Evolutionary conservation across 2,888 invertebrate genomes (phyloP).

Genomic region (Nowickia ferox): DNA sequence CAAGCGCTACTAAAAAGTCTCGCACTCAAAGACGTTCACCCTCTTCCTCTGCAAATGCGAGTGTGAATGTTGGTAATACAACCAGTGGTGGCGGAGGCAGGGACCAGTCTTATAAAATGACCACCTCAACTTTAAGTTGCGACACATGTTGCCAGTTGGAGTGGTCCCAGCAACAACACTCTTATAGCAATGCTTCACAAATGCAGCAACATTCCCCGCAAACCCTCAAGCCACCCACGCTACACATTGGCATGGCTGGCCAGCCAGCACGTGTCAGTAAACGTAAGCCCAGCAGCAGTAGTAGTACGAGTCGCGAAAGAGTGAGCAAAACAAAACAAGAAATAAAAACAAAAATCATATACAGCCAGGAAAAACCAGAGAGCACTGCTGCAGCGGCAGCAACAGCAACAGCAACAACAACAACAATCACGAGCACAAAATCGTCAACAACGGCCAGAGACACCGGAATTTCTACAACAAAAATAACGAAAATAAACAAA

Average conservation of each 20-base stretch:
- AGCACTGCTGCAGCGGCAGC: slow-evolving; percentile 62
- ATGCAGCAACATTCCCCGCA: slow-evolving; percentile 68
- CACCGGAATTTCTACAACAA: slow-evolving; percentile 68
- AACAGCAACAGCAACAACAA: slow-evolving; percentile 9
- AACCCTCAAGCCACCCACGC: slow-evolving; percentile 71
- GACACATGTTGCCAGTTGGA: slow-evolving; percentile 78
- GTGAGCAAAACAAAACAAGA: slow-evolving; percentile 80
- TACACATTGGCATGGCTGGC: slow-evolving; percentile 66
- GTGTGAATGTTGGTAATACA: neutral
- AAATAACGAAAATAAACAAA: slow-evolving; percentile 72
- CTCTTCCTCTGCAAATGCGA: slow-evolving; percentile 37
- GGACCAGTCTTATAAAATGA: slow-evolving; percentile 42
- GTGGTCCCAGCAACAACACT: slow-evolving; percentile 70
- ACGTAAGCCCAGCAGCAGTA: slow-evolving; percentile 77
- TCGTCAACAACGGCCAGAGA: slow-evolving; percentile 64
- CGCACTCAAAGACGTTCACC: slow-evolving; percentile 65
- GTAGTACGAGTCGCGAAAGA: slow-evolving; percentile 74
- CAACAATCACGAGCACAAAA: slow-evolving; percentile 55
- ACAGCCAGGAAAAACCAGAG: slow-evolving; percentile 60
- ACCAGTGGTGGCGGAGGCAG: neutral
- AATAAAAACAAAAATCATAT: slow-evolving; percentile 70
- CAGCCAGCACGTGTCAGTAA: slow-evolving; percentile 72
- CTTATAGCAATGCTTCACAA: slow-evolving; percentile 54
- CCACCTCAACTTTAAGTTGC: slow-evolving; percentile 72
- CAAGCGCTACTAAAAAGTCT: slow-evolving; percentile 37